A percentile compares a stretch with the other conserved stretches of the same genome.
Conservation (phyloP, 92 coral and sea anemone genomes). For the Micromussa lordhowensis region DNA sequence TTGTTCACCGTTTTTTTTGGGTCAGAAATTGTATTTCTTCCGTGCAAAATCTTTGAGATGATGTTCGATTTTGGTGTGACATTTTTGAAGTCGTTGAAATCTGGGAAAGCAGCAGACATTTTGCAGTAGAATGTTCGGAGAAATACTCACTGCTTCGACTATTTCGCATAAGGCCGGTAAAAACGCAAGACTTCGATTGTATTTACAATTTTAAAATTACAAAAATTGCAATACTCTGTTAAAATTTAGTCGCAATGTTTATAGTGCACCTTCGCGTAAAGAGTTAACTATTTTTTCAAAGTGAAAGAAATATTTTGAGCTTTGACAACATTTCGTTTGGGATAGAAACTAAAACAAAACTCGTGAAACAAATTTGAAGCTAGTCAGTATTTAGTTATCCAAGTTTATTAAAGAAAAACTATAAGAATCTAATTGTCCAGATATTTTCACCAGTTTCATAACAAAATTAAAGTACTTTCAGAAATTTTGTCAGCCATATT, state of each 20-base stretch:
- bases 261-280: neutral
- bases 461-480: neutral
- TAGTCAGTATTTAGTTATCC: neutral
- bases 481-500: neutral
- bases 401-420: neutral
- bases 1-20: neutral
- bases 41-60: neutral
- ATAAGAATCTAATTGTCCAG: neutral
- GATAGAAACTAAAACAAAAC: neutral
- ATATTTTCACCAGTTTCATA: neutral
- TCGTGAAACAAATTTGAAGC: neutral
- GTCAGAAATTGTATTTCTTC: neutral
- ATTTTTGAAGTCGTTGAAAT: no score
- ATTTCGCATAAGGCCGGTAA: neutral
- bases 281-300: neutral
- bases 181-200: neutral
- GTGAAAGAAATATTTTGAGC: neutral
- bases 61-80: no score
- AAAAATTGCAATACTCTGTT: neutral
- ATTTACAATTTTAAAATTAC: neutral
- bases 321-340: neutral
- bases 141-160: neutral
- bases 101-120: neutral
- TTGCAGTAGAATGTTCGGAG: neutral
- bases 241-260: neutral